Base-by-base conservation (phyloP, 2,888 invertebrate species). In the Oxystoma pomonae region DNA sequence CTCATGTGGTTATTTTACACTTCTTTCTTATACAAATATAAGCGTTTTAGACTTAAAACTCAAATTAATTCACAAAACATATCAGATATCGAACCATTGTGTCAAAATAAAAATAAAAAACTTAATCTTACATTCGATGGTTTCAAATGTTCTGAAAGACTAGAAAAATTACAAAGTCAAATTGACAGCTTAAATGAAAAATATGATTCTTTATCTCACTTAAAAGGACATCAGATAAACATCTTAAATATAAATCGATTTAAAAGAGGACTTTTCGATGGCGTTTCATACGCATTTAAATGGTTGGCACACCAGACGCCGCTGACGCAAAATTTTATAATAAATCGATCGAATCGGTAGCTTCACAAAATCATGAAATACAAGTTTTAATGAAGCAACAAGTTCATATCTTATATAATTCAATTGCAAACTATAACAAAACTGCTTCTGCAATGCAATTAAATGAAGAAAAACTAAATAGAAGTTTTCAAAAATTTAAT, bases 371-470 rank as follows among this genome's bases (percentile, higher is more conserved):
- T 19, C 53, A 53, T n/a, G 19, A 53, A 17, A 53, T 53, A 19
- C 53, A 53, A 53, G 19, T 53, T 53, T 19, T 53, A 16, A 64
- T 72, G 63, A 67, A 71, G 66, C 67, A 69, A 65, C 70, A 71
- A 63, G 59, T 71, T 19, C 62, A 56, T n/a, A 66, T 71, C 18
- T 64, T 71, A 17, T 69, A 70, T 1, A 65, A 67, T 3, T 65
- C 69, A 2, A 70, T 72, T 17, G 16, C 50, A 9, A 66, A 69
- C 57, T 69, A 70, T 12, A 35, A 35, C 12, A 63, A 71, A 71
- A 69, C 70, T 1, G 58, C 69, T 9, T 21, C 18, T 61, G 55
- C 62, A 7, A 59, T 70, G 17, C 64, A 62, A 55, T n/a, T 49
- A 18, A 70, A 72, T 49, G 65, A 71, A 61, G 22, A 65, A 18